These are phyloP conservation scores for Gobius niger DNA, from an alignment of 2,113 vertebrate species.

Conservation along the genomic window DNA sequence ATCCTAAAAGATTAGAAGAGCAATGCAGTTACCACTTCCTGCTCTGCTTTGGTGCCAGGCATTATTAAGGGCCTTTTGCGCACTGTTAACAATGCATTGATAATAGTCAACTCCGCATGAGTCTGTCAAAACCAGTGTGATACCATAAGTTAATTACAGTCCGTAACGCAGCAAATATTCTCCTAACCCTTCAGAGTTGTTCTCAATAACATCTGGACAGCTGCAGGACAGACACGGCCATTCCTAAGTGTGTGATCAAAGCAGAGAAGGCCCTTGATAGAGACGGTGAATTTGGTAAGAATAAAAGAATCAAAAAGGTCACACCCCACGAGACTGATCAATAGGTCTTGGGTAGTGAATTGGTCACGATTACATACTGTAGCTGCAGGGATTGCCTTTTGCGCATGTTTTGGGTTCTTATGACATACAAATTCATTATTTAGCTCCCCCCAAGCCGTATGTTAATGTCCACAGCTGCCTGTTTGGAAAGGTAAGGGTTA, in stretches of 20 bases:
- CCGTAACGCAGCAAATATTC: slow-evolving; percentile 4
- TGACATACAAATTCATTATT: too few relatives aligned
- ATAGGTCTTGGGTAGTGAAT: too few relatives aligned
- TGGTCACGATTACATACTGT: too few relatives aligned
- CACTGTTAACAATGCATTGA: slow-evolving; percentile 11
- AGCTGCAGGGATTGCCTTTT: too few relatives aligned
- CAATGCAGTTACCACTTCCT: background rate
- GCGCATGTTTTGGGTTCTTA: too few relatives aligned
- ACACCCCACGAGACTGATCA: background rate
- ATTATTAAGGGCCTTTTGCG: slow-evolving; percentile 8
- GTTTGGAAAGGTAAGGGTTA: slow-evolving; percentile 24
- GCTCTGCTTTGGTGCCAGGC: background rate
- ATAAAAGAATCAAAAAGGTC: background rate
- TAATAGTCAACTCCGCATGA: slow-evolving; percentile 8
- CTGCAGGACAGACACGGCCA: background rate
- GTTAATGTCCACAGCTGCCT: background rate
- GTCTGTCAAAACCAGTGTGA: background rate
- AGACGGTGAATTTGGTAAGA: background rate
- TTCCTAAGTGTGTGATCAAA: slow-evolving; percentile 9
- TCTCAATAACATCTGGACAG: slow-evolving; percentile 7
- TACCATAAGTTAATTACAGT: background rate
- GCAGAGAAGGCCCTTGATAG: background rate
- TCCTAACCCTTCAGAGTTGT: background rate
- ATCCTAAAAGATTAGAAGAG: background rate
- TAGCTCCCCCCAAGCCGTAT: slow-evolving; percentile 1